Conservation (phyloP, 1,140 invertebrate species). For the Drosophila pallidifrons region DNA sequence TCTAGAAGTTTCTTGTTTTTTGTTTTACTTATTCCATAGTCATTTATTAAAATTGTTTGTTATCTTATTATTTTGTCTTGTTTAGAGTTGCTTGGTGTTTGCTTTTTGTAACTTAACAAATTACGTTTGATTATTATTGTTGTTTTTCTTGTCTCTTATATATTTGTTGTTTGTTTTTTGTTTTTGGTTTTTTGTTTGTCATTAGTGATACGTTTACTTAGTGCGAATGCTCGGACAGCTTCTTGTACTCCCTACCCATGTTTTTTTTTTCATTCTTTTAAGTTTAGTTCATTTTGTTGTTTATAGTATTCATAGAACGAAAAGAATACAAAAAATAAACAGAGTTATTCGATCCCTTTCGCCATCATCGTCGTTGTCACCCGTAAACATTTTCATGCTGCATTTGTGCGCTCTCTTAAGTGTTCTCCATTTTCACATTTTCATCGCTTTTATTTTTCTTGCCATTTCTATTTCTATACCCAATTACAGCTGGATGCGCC, state of each 20-base stretch:
- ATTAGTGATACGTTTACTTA: slow-evolving; percentile 68
- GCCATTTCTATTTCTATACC: background rate
- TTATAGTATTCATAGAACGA: slow-evolving; percentile 26
- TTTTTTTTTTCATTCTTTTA: background rate
- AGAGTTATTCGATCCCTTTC: slow-evolving; percentile 1
- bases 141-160: slow-evolving; percentile 17
- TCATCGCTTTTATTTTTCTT: no score
- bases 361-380: slow-evolving; percentile 12
- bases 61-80: slow-evolving; percentile 21
- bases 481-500: background rate
- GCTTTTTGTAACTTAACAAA: slow-evolving; percentile 57
- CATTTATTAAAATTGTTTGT: slow-evolving; percentile 35
- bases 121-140: slow-evolving; percentile 77
- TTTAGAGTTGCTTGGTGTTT: slow-evolving; percentile 68
- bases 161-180: background rate
- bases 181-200: background rate
- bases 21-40: slow-evolving; percentile 10
- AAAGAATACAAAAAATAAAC: slow-evolving; percentile 4
- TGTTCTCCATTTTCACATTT: slow-evolving; percentile 15
- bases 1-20: slow-evolving; percentile 7
- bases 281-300: slow-evolving; percentile 16
- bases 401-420: slow-evolving; percentile 48
- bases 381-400: slow-evolving; percentile 41
- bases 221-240: slow-evolving; percentile 79
- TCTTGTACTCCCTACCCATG: slow-evolving; percentile 47